Conservation (phyloP, 2,113 vertebrate genomes). For the Zosterops pallidus region DNA sequence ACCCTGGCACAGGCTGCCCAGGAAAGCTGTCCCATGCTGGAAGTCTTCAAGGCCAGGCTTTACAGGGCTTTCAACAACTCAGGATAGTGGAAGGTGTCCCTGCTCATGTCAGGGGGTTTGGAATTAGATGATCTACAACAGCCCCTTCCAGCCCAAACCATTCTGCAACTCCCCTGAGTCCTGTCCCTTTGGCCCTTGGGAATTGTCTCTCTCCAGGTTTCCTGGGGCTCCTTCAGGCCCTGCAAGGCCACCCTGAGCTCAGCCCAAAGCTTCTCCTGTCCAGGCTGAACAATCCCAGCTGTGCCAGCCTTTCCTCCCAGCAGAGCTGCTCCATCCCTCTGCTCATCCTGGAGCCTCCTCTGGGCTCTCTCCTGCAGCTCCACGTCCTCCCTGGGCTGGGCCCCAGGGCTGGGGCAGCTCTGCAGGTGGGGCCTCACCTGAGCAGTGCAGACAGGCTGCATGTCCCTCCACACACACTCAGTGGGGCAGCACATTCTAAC, state of each 20-base stretch:
- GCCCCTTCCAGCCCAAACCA: background rate
- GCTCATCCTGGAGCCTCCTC: background rate
- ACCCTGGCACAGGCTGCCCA: background rate
- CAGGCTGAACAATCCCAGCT: background rate
- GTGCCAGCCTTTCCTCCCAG: background rate
- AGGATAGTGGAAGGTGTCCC: background rate
- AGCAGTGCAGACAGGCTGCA: rapidly evolving
- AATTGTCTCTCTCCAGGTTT: background rate
- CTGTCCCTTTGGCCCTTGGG: background rate
- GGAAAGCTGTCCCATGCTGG: background rate
- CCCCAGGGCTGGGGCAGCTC: background rate
- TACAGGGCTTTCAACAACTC: background rate
- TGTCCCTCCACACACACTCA: background rate
- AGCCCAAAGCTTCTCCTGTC: no score
- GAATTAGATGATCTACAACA: rapidly evolving
- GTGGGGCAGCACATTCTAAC: background rate
- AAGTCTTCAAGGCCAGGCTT: background rate
- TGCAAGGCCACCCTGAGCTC: background rate
- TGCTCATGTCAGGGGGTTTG: background rate
- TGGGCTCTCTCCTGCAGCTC: background rate
- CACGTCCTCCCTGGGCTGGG: background rate
- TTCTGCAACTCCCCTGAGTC: background rate
- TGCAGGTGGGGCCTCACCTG: background rate
- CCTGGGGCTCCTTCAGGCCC: background rate
- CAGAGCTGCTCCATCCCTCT: background rate